phyloP scores from a whole-genome alignment of 2,797 vertebrate species.

The Pempheris klunzingeri region DNA sequence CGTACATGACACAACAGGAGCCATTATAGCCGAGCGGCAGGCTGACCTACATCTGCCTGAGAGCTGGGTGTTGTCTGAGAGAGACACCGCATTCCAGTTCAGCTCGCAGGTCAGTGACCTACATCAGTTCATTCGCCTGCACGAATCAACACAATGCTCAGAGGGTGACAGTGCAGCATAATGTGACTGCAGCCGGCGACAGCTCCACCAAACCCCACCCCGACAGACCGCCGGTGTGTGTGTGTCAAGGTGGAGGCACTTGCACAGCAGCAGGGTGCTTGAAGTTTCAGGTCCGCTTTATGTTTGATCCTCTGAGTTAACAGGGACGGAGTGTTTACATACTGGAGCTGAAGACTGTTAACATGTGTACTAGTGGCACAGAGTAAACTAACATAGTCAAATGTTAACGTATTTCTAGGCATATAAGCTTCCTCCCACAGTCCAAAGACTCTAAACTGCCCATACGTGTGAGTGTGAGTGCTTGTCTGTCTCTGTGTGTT shows the following conservation, averaged over 20 bases:
- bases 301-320: no score
- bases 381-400: no score
- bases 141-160: slow-evolving; percentile 21
- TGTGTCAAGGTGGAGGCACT: slow-evolving; percentile 4
- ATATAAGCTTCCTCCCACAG: no score
- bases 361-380: neutral
- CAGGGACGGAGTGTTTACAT: neutral
- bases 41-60: slow-evolving; percentile 67
- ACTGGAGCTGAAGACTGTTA: no score
- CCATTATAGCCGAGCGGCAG: neutral
- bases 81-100: slow-evolving; percentile 53
- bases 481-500: no score
- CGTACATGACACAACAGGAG: slow-evolving; percentile 40
- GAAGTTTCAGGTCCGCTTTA: no score
- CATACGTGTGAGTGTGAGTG: no score
- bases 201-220: slow-evolving; percentile 1
- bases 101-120: slow-evolving; percentile 62
- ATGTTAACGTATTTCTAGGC: no score
- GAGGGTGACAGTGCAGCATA: slow-evolving; percentile 1
- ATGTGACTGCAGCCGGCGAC: slow-evolving; percentile 2
- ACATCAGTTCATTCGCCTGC: slow-evolving; percentile 51
- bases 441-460: no score
- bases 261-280: no score
- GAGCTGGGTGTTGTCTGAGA: slow-evolving; percentile 32
- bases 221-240: no score